Evolutionary conservation across 1,140 invertebrate genomes (phyloP).

Genomic region (Sycobia sp.): DNA sequence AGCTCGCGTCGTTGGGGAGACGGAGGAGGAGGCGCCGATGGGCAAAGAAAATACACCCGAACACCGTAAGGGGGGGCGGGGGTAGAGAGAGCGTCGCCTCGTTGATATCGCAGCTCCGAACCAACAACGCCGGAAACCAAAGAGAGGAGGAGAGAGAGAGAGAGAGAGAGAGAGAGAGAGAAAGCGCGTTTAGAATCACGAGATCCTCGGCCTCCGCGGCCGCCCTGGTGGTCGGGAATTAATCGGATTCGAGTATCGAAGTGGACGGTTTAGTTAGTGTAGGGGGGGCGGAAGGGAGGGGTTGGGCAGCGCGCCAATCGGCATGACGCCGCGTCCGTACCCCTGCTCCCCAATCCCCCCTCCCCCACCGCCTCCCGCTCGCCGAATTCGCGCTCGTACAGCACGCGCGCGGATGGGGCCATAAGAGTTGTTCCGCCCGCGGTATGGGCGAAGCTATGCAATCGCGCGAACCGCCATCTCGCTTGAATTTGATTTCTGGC

Average conservation of each 20-base stretch:
- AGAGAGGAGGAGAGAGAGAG: not conserved
- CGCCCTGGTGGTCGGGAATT: constrained; percentile 14
- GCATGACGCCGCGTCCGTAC: not conserved
- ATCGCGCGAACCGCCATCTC: too few species aligned
- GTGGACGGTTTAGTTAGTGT: not conserved
- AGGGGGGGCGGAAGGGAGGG: not conserved
- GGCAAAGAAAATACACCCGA: too few species aligned
- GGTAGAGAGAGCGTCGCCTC: too few species aligned
- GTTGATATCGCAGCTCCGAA: too few species aligned
- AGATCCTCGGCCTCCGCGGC: too few species aligned
- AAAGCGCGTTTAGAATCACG: constrained; percentile 23
- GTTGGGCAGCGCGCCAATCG: constrained; percentile 11
- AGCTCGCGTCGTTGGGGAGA: too few species aligned
- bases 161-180: not conserved
- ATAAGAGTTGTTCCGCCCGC: too few species aligned
- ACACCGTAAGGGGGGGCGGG: not conserved
- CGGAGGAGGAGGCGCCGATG: not conserved
- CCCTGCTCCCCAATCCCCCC: not conserved
- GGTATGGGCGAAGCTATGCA: too few species aligned
- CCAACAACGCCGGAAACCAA: too few species aligned
- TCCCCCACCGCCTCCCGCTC: too few species aligned
- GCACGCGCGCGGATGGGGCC: too few species aligned
- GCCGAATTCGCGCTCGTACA: too few species aligned
- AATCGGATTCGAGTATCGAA: constrained; percentile 25
- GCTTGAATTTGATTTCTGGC: constrained; percentile 22